Evolutionary conservation across 2,797 vertebrate species (phyloP), one percentile per base, ranked within the genome.

Genomic region (Dendrocincla fuliginosa): DNA sequence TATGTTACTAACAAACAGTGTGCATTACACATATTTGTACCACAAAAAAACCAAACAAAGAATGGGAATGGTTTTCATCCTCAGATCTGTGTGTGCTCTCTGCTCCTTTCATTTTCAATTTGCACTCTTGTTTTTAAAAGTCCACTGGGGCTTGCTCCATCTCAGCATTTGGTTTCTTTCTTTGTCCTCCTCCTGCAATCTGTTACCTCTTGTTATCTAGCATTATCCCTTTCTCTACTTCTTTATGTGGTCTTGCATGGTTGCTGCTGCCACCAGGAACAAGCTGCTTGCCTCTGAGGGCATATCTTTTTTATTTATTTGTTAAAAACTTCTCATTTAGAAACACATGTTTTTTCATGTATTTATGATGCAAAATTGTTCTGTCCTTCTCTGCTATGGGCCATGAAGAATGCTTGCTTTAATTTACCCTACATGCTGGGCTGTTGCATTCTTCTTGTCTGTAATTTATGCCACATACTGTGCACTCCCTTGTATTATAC

Each of bases 391-490:
- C 78, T 85, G 75, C 92, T 94, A 97, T 37, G 87, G 95, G 81
- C 89, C 87, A 52, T 65, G 87, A 91, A 92, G 87, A 95, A 92
- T 67, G 81, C 90, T 89, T 97, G 92, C 68, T 96, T 95, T 93
- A 94, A 95, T 96, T 97, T 96, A 92, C 85, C 92, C 92, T 96
- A 70, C 92, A 95, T 75, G 92, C 96, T 96, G 94, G 87, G 92
- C 87, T 56, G 74, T 87, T 94, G 78, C 95, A 93, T 96, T 95
- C 94, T 94, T 97, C 86, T 94, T 93, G 90, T 93, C 95, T 96
- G 94, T 96, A 95, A 96, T 97, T 96, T 96, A 94, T 94, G 93
- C 95, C 93, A 96, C 93, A 94, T 95, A 96, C 96, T 93, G 93
- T 91, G 95, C 30, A 11, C 90, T 96, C 93, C 73, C 96, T 93